Conservation (phyloP, 2,888 invertebrate genomes). For the Harpalus rufipes region DNA sequence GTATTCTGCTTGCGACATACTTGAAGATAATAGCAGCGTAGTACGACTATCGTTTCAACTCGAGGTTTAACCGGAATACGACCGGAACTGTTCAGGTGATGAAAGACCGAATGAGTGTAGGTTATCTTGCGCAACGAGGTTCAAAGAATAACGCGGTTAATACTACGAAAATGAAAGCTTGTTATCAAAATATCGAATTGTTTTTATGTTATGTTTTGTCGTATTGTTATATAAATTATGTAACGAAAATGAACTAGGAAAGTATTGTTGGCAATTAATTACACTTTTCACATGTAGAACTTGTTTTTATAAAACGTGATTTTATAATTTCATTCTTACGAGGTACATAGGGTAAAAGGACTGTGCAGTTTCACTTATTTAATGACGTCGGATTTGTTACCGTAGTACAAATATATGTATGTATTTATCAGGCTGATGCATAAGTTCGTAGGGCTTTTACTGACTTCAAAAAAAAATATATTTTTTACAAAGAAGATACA, state of each 20-base stretch:
- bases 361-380: no score
- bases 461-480: no score
- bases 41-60: constrained; percentile 27
- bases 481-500: no score
- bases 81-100: constrained; percentile 56
- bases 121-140: constrained; percentile 3
- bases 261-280: no score
- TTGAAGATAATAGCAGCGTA: constrained; percentile 31
- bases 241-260: neutral
- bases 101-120: constrained; percentile 17
- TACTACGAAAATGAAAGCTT: constrained; percentile 14
- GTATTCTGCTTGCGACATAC: constrained; percentile 44
- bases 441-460: no score
- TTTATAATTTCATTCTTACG: no score
- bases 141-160: constrained; percentile 24
- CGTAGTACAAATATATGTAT: no score
- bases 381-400: no score
- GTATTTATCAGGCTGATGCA: no score
- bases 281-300: no score
- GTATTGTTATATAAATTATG: constrained; percentile 21
- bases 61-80: constrained; percentile 45
- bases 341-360: no score
- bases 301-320: no score
- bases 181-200: constrained; percentile 47
- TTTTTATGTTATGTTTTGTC: constrained; percentile 34